Conservation (phyloP, 2,113 vertebrate species). For the Hippopotamus amphibius region DNA sequence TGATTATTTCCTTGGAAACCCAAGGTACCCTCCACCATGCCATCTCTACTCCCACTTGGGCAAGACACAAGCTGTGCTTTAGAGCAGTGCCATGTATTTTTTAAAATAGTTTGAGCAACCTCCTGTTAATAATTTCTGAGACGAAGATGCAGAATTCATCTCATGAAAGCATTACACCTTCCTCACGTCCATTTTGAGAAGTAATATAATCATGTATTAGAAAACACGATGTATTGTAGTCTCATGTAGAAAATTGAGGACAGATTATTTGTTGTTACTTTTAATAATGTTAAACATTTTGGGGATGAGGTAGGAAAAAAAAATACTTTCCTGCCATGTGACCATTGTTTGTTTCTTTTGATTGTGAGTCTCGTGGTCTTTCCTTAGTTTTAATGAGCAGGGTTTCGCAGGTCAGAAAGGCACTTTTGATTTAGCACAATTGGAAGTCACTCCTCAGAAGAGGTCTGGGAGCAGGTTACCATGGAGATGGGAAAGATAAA, state of each 20-base stretch:
- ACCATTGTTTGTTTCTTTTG: background rate
- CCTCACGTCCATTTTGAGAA: background rate
- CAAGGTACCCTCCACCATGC: rapidly evolving
- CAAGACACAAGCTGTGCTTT: background rate
- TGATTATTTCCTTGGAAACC: background rate
- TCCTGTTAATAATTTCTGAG: background rate
- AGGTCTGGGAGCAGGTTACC: slow-evolving; percentile 83
- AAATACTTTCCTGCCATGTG: slow-evolving; percentile 13
- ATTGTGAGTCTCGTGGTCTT: slow-evolving; percentile 23
- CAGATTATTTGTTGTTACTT: background rate
- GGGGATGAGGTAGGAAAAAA: background rate
- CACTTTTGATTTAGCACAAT: slow-evolving; percentile 77
- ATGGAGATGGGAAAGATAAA: slow-evolving; percentile 85
- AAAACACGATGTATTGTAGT: background rate
- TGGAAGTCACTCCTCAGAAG: slow-evolving; percentile 80
- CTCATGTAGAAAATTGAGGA: background rate
- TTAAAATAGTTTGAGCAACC: background rate
- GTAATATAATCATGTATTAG: background rate
- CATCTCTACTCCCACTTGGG: background rate
- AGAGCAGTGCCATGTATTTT: background rate
- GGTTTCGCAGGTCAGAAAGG: slow-evolving; percentile 82
- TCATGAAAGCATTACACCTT: background rate
- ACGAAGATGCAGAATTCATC: background rate
- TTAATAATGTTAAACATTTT: background rate
- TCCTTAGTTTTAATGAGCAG: slow-evolving; percentile 54